Conservation (phyloP, 2,888 invertebrate species). For the Zaprionus lineosus region DNA sequence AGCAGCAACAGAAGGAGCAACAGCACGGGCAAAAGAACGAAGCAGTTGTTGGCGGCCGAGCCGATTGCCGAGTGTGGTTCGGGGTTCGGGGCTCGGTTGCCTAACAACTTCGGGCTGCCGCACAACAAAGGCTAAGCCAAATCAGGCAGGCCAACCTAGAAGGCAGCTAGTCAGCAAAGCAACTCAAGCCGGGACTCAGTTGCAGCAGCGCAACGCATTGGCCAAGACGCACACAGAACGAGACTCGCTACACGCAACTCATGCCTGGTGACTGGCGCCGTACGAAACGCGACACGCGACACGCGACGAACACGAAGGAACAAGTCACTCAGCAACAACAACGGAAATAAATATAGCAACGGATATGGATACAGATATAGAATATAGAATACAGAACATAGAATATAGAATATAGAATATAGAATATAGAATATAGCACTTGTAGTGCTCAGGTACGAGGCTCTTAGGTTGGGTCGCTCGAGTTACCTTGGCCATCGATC, state of each 20-base stretch:
- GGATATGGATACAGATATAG: slow-evolving; percentile 8
- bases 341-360: slow-evolving; percentile 27
- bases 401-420: slow-evolving; percentile 6
- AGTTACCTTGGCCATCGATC: slow-evolving; percentile 68
- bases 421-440: slow-evolving; percentile 27
- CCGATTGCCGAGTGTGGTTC: slow-evolving; percentile 27
- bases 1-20: slow-evolving; percentile 8
- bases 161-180: slow-evolving; percentile 45
- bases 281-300: background rate
- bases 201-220: slow-evolving; percentile 71
- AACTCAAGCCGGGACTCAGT: slow-evolving; percentile 73
- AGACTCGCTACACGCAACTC: slow-evolving; percentile 24
- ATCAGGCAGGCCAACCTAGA: slow-evolving; percentile 46
- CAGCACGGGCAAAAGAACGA: slow-evolving; percentile 15
- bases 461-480: background rate
- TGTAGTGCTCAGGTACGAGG: slow-evolving; percentile 13
- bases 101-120: slow-evolving; percentile 62
- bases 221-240: slow-evolving; percentile 63
- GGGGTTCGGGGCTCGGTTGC: slow-evolving; percentile 49
- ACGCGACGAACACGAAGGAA: background rate
- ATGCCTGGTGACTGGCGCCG: too few species aligned
- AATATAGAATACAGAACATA: slow-evolving; percentile 28
- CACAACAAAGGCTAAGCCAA: slow-evolving; percentile 71
- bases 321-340: slow-evolving; percentile 11
- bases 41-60: slow-evolving; percentile 25